Evolutionary conservation across 2,797 vertebrate species (phyloP), one percentile per base, ranked within the genome.

Genomic region (Helostoma temminkii): DNA sequence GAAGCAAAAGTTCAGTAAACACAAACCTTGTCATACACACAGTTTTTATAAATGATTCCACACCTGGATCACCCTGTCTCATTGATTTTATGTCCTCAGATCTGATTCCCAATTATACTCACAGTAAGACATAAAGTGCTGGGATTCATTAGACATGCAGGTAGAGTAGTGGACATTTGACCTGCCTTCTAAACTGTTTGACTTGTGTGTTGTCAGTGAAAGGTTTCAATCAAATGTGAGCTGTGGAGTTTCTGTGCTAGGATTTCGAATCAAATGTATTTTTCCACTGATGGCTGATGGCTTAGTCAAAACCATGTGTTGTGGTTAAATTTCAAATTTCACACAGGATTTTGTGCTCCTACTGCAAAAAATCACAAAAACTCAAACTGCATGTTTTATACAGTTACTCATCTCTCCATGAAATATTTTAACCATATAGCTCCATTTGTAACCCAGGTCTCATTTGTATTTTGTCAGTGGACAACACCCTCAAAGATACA

Each of bases 31-130:
- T 49, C 32, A 21, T 21, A 34, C 34, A 28, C 19, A 26, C 37
- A 22, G 28, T 59, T 24, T 50, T 16, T 6, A 21, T 45, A 36
- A 66, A 57, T 56, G 56, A 70, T 47, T 59, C 28, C 48, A 67
- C n/a, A 63, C 12, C 14, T 14, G 26, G 54, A 43, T 50, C 42
- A 26, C 24, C 34, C 36, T 24, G 47, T 52, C 46, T 47, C 48
- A 68, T 58, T 5, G 37, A 60, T 56, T 60, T 55, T 25, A n/a
- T 42, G 46, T 12, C 16, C 26, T 42, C 30, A 21, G 22, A 21
- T 43, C 21, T 34, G 43, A 8, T 56, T 46, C 57, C 11, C 5
- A 39, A 8, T 55, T 39, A 41, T 5, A 22, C 10, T 45, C 19
- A 9, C 14, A n/a, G 18, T 42, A 53, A 41, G 59, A 59, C 25